Conservation (phyloP, 1,140 invertebrate genomes). For the Aphaenogaster ashmeadi region DNA sequence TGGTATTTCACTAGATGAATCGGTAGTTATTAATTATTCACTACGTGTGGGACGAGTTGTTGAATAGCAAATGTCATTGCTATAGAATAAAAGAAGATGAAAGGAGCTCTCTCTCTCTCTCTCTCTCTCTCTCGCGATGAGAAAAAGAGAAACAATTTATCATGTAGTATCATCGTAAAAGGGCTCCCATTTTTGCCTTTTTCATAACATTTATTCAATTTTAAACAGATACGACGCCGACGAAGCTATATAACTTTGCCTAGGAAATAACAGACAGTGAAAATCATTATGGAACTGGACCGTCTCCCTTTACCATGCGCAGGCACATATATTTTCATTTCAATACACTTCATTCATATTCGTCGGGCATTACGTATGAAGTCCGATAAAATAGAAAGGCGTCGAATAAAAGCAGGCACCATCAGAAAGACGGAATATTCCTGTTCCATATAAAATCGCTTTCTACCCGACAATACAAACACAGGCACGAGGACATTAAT, state of each 20-base stretch:
- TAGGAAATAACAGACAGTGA: slow-evolving; percentile 39
- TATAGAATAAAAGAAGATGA: slow-evolving; percentile 17
- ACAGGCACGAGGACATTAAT: slow-evolving; percentile 15
- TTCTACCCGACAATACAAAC: background rate
- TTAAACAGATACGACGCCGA: slow-evolving; percentile 21
- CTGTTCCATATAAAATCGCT: slow-evolving; percentile 40
- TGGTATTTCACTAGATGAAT: slow-evolving; percentile 36
- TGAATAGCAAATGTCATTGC: slow-evolving; percentile 61
- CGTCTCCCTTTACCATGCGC: background rate
- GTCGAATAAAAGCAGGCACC: slow-evolving; percentile 14
- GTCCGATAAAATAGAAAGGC: slow-evolving; percentile 52
- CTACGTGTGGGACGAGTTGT: slow-evolving; percentile 16
- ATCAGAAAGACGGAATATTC: slow-evolving; percentile 49
- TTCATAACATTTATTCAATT: slow-evolving; percentile 50
- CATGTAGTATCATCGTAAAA: slow-evolving; percentile 41
- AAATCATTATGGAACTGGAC: slow-evolving; percentile 50
- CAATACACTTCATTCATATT: slow-evolving; percentile 60
- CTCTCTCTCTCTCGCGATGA: background rate
- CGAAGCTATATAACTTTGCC: background rate
- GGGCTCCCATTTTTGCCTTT: slow-evolving; percentile 18
- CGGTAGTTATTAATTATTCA: slow-evolving; percentile 54
- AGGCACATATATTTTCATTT: slow-evolving; percentile 54
- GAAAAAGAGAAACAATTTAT: slow-evolving; percentile 42
- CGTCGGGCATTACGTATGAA: slow-evolving; percentile 46
- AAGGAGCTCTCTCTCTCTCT: background rate